Conservation (phyloP, 2,888 invertebrate species). For the Limenitis camilla region DNA sequence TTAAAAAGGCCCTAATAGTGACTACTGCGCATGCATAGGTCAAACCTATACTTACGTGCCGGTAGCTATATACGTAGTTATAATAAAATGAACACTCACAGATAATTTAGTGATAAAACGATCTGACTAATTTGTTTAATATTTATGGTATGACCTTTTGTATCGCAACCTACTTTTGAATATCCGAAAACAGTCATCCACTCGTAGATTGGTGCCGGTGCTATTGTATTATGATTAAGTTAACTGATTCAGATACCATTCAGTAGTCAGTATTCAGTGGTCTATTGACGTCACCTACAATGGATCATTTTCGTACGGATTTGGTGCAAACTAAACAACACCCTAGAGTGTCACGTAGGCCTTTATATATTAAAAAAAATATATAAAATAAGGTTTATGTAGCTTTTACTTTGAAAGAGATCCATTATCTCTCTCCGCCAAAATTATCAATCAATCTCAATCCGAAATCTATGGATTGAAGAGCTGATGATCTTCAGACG, state of each 20-base stretch:
- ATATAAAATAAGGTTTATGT: background rate
- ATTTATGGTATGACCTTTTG: background rate
- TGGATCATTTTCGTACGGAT: slow-evolving; percentile 8
- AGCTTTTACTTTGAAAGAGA: background rate
- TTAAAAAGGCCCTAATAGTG: too few relatives aligned
- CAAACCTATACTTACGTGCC: too few relatives aligned
- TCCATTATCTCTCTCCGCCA: too few relatives aligned
- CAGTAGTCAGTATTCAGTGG: slow-evolving; percentile 1
- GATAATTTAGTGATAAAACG: too few relatives aligned
- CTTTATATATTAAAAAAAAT: background rate
- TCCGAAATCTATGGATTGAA: too few relatives aligned
- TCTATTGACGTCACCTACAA: slow-evolving; percentile 18
- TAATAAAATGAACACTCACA: too few relatives aligned
- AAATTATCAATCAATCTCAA: too few relatives aligned
- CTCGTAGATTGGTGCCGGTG: background rate
- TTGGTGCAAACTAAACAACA: background rate
- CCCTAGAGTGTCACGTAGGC: slow-evolving; percentile 13
- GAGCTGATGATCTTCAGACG: too few relatives aligned
- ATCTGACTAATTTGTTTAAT: background rate
- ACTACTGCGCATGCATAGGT: too few relatives aligned
- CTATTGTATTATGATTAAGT: slow-evolving; percentile 11
- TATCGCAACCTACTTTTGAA: slow-evolving; percentile 10
- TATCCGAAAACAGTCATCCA: slow-evolving; percentile 8
- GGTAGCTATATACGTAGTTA: too few relatives aligned
- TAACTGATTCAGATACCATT: slow-evolving; percentile 12